Conservation (phyloP, 2,797 vertebrate species). For the Cuniculus paca region DNA sequence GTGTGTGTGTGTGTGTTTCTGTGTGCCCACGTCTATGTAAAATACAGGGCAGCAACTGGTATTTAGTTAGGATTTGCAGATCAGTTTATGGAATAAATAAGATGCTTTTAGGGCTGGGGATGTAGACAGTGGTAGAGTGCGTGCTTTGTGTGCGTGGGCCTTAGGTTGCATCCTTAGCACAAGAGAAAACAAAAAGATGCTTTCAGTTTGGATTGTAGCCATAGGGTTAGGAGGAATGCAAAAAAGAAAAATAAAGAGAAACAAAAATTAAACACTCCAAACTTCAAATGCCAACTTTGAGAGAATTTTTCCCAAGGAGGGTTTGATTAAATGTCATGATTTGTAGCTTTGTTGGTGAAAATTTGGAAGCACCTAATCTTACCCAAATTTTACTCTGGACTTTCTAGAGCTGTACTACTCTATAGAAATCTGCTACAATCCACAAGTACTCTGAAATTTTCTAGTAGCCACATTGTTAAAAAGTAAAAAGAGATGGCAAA, state of each 20-base stretch:
- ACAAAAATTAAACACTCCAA: neutral
- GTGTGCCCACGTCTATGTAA: slow-evolving; percentile 40
- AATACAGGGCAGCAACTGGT: slow-evolving; percentile 65
- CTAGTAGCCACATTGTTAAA: neutral
- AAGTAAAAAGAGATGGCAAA: neutral
- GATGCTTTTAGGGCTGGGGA: neutral
- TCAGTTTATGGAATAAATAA: slow-evolving; percentile 27
- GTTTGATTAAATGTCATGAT: slow-evolving; percentile 15
- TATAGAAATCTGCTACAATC: neutral
- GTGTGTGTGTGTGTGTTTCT: neutral
- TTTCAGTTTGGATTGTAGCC: slow-evolving; percentile 4
- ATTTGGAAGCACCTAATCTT: neutral
- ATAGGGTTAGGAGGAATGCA: slow-evolving; percentile 3
- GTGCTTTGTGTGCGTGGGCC: neutral
- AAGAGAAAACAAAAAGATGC: neutral
- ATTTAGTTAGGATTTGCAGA: slow-evolving; percentile 74
- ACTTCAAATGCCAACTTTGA: neutral
- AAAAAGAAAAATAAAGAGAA: slow-evolving; percentile 19
- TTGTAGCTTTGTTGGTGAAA: neutral
- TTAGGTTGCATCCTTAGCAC: neutral
- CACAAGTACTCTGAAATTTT: neutral
- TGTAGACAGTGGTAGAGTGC: neutral
- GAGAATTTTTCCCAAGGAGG: neutral
- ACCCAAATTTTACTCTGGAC: neutral
- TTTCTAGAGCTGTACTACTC: neutral